These are phyloP conservation scores for Tachycineta bicolor DNA, from an alignment of 2,113 vertebrate species.

Conservation along the genomic window DNA sequence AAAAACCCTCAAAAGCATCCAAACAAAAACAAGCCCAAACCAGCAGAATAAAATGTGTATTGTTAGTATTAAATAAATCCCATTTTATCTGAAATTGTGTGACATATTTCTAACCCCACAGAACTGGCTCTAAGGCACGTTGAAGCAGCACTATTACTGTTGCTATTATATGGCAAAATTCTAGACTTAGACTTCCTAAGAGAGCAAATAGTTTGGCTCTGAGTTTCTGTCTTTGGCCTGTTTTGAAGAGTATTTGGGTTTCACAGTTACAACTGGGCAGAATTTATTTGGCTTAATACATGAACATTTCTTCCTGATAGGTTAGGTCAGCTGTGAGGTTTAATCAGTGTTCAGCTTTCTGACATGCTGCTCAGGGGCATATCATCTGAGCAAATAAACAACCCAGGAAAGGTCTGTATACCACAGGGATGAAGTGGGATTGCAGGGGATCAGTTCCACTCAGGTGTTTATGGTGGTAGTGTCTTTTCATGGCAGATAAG, in stretches of 20 bases:
- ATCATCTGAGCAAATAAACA: constrained; percentile 49
- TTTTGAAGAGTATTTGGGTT: constrained; percentile 16
- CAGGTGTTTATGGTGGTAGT: constrained; percentile 44
- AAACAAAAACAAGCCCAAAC: background rate
- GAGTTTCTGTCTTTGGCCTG: background rate
- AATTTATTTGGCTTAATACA: constrained; percentile 6
- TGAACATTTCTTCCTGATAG: constrained; percentile 48
- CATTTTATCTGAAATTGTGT: background rate
- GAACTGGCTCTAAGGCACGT: background rate
- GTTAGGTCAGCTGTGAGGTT: constrained; percentile 62
- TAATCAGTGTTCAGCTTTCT: constrained; percentile 54
- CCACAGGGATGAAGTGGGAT: constrained; percentile 28
- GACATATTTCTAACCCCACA: background rate
- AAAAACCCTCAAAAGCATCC: fast-evolving
- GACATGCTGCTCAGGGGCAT: constrained; percentile 38
- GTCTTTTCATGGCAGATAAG: constrained; percentile 55
- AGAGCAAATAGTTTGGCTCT: background rate
- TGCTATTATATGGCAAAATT: background rate
- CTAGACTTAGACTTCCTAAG: background rate
- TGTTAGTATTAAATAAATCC: background rate
- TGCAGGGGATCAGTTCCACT: constrained; percentile 49
- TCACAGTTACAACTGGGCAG: background rate
- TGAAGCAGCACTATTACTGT: background rate
- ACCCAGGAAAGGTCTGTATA: constrained; percentile 17
- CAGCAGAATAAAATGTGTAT: background rate